Percentiles rank a stretch among this genome's conserved stretches.
phyloP scores from a whole-genome alignment of 2,888 invertebrate genomes.

The Philereme transversata region DNA sequence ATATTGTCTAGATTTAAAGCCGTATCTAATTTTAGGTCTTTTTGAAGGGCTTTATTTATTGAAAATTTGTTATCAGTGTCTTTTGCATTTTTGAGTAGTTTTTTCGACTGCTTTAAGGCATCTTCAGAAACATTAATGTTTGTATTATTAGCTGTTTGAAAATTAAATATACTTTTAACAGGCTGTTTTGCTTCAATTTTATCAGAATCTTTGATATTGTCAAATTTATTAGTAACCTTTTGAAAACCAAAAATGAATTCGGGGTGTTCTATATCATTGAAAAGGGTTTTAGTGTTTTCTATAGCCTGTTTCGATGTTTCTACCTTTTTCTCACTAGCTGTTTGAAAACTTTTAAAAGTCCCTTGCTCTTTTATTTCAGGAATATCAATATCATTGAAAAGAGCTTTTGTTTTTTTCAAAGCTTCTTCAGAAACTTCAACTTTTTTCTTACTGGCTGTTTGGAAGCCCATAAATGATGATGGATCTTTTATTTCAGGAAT shows the following conservation, averaged over 20 bases:
- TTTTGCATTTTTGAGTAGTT: slow-evolving; percentile 41
- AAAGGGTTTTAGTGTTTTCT: slow-evolving; percentile 51
- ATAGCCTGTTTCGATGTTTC: not conserved
- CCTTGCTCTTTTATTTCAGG: not conserved
- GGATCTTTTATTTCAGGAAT: not conserved
- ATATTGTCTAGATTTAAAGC: slow-evolving; percentile 31
- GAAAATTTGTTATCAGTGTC: not conserved
- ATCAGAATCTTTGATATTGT: not conserved
- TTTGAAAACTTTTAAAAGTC: slow-evolving; percentile 50
- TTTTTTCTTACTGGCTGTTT: slow-evolving; percentile 63
- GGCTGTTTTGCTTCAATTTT: not conserved
- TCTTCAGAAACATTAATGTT: slow-evolving; percentile 35
- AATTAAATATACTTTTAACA: slow-evolving; percentile 9
- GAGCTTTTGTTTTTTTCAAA: slow-evolving; percentile 44
- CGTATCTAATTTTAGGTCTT: not conserved
- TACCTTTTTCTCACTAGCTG: slow-evolving; percentile 56
- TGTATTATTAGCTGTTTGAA: slow-evolving; percentile 40
- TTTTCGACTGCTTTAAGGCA: slow-evolving; percentile 43
- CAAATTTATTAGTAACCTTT: slow-evolving; percentile 55
- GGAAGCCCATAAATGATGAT: slow-evolving; percentile 49
- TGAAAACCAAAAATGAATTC: slow-evolving; percentile 49
- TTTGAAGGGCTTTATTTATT: not conserved
- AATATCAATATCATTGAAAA: slow-evolving; percentile 47
- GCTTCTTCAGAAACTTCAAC: slow-evolving; percentile 55
- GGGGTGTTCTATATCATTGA: slow-evolving; percentile 47